Evolutionary conservation across 2,797 vertebrate genomes (phyloP).

Genomic region (Syngnathus rostellatus): DNA sequence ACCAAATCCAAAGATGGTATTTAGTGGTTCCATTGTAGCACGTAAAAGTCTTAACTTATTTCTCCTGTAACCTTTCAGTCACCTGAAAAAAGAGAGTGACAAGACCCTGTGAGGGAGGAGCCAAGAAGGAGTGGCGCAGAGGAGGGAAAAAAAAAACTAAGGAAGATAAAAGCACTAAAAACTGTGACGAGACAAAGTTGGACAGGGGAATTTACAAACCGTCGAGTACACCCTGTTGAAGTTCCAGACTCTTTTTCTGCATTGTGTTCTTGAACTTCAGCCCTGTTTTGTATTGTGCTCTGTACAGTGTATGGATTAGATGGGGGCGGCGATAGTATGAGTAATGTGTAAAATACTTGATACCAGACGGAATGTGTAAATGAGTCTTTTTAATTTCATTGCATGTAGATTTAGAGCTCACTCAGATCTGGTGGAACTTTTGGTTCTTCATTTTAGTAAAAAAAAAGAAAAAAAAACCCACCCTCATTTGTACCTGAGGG

Average conservation of each 20-base stretch:
- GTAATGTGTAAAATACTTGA: conserved; percentile 70
- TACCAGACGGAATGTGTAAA: conserved; percentile 72
- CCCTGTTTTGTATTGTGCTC: conserved; percentile 64
- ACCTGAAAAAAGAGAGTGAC: conserved; percentile 98
- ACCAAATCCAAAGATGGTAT: too few species aligned
- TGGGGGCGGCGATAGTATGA: conserved; percentile 45
- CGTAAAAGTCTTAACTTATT: not conserved
- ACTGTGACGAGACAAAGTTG: conserved; percentile 36
- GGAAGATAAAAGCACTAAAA: conserved; percentile 46
- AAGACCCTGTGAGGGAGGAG: conserved; percentile 88
- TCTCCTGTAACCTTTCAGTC: conserved; percentile 67
- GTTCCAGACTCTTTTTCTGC: conserved; percentile 53
- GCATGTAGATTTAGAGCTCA: conserved; percentile 78
- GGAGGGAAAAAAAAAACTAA: conserved; percentile 16
- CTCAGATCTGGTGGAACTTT: conserved; percentile 70
- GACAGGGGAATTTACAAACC: conserved; percentile 38
- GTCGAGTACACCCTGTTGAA: conserved; percentile 33
- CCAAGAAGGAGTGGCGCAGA: conserved; percentile 48
- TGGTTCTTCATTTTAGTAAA: conserved; percentile 71
- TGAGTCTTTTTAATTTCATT: conserved; percentile 75
- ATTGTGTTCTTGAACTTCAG: conserved; percentile 47
- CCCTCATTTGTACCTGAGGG: conserved; percentile 66
- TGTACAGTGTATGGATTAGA: conserved; percentile 54
- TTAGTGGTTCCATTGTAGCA: too few species aligned
- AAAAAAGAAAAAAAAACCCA: conserved; percentile 10